Conservation (phyloP, 2,113 vertebrate genomes). For the Ploceus nigricollis region DNA sequence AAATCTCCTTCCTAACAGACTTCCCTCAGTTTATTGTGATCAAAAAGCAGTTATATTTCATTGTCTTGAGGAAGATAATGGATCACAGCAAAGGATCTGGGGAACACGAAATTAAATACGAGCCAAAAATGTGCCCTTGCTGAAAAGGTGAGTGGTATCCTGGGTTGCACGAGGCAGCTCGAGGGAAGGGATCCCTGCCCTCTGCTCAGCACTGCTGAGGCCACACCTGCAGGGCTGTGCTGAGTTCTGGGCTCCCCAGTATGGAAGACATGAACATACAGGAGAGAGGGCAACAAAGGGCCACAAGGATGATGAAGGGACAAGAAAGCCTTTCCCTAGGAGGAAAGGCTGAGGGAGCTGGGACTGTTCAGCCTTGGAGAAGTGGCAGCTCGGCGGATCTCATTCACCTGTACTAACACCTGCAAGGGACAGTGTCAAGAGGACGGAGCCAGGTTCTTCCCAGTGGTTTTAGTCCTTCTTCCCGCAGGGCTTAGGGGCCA, state of each 20-base stretch:
- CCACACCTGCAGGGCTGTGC: not conserved
- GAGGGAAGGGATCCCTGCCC: not conserved
- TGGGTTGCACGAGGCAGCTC: not conserved
- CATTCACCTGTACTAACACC: not conserved
- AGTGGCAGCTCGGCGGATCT: not conserved
- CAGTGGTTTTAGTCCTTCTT: not conserved
- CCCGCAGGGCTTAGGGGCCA: no score
- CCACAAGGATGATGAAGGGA: not conserved
- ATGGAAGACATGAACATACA: not conserved
- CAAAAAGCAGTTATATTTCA: not conserved
- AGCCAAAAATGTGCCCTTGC: not conserved
- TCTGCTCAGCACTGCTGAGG: not conserved
- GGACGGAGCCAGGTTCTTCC: not conserved
- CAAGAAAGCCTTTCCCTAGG: not conserved
- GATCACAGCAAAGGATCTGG: not conserved
- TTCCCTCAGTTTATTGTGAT: not conserved
- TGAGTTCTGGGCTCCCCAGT: not conserved
- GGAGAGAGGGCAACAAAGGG: not conserved
- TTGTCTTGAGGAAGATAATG: not conserved
- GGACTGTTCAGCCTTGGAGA: no score
- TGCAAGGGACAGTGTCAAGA: not conserved
- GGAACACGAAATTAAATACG: accelerated
- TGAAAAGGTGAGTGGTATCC: not conserved
- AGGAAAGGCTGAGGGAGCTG: not conserved
- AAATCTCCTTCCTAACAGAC: not conserved